These are phyloP conservation scores for Lepetodrilus schrolli DNA, from an alignment of 2,888 invertebrate species.

Conservation along the genomic window DNA sequence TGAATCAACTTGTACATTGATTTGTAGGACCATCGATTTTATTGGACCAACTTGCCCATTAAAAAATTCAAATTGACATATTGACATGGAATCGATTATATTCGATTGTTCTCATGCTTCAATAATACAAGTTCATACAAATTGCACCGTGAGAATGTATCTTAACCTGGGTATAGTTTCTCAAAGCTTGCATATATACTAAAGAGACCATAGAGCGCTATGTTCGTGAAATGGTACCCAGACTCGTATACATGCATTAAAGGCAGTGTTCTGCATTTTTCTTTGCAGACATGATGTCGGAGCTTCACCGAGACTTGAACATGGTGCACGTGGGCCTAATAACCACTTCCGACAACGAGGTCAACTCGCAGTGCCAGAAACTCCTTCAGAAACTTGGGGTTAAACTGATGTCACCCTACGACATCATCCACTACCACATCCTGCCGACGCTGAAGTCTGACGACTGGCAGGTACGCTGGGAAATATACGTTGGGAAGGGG, in stretches of 20 bases:
- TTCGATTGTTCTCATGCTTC: no score
- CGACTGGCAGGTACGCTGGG: slow-evolving; percentile 56
- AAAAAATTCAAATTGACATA: no score
- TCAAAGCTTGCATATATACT: neutral
- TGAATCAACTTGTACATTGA: no score
- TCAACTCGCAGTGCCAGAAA: slow-evolving; percentile 68
- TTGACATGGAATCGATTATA: no score
- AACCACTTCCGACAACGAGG: slow-evolving; percentile 60
- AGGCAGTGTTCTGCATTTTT: no score
- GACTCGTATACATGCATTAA: neutral
- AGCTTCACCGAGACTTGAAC: slow-evolving; percentile 65
- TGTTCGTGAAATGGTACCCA: neutral
- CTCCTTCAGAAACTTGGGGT: slow-evolving; percentile 63
- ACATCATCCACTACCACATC: slow-evolving; percentile 71
- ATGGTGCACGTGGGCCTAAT: slow-evolving; percentile 61
- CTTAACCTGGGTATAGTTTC: no score
- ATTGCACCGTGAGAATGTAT: no score
- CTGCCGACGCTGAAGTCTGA: slow-evolving; percentile 64
- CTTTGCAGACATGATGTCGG: slow-evolving; percentile 53
- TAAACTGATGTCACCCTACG: slow-evolving; percentile 60
- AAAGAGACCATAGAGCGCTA: neutral
- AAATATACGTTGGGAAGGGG: no score
- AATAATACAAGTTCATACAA: no score
- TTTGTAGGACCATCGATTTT: no score
- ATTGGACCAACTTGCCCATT: no score